phyloP scores from a whole-genome alignment of 92 coral and sea anemone genomes.

The Paramuricea clavata region DNA sequence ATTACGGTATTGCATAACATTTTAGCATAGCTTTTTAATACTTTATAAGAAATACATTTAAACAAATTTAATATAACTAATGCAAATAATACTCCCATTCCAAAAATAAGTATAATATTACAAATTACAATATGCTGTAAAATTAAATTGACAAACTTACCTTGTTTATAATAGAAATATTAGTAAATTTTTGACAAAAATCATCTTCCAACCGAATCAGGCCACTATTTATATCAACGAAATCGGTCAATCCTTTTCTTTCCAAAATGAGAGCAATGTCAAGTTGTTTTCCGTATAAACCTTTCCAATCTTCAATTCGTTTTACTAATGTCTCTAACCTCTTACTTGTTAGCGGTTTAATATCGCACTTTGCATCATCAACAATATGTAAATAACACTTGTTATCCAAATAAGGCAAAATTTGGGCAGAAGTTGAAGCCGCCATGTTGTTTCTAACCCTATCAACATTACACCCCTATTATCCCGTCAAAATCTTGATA shows the following conservation, averaged over 20 bases:
- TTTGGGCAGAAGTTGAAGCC: no score
- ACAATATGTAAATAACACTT: slow-evolving; percentile 35
- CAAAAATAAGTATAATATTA: neutral
- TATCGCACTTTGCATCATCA: neutral
- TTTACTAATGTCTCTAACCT: neutral
- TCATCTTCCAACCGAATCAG: slow-evolving; percentile 12
- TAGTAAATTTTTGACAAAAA: slow-evolving; percentile 8
- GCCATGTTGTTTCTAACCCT: no score
- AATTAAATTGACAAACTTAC: neutral
- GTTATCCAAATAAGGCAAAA: no score
- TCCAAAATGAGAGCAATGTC: slow-evolving; percentile 3
- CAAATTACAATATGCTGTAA: neutral
- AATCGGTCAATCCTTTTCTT: neutral
- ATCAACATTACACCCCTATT: no score
- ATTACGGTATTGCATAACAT: no score
- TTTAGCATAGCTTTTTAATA: no score
- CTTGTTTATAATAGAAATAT: slow-evolving; percentile 24
- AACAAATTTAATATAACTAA: no score
- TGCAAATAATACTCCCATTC: no score
- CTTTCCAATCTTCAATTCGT: slow-evolving; percentile 1
- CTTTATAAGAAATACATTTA: no score
- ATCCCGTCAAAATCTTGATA: no score
- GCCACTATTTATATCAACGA: neutral
- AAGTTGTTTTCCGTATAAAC: slow-evolving; percentile 33
- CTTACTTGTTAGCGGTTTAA: slow-evolving; percentile 27